phyloP scores from a whole-genome alignment of 2,113 vertebrate species.

The Miniopterus natalensis region DNA sequence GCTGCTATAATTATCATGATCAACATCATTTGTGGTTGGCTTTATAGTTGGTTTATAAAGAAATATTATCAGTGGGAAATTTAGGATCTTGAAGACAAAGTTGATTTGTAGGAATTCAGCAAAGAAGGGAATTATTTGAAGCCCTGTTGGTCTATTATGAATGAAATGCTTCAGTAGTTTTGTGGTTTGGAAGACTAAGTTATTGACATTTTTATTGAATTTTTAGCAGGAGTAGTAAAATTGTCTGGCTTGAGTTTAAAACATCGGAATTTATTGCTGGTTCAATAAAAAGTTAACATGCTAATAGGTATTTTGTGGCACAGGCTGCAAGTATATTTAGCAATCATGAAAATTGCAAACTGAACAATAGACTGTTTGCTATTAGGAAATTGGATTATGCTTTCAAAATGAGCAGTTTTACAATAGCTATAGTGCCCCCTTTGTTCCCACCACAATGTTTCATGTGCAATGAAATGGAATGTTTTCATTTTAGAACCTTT shows the following conservation, averaged over 20 bases:
- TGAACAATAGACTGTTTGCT: conserved; percentile 1
- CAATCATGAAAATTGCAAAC: neutral
- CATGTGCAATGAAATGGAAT: neutral
- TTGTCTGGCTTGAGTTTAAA: conserved; percentile 46
- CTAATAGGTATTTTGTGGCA: conserved; percentile 40
- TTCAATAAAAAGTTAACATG: conserved; percentile 58
- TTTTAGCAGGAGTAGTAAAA: conserved; percentile 55
- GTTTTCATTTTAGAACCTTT: neutral
- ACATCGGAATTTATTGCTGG: conserved; percentile 48
- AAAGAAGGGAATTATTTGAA: conserved; percentile 36
- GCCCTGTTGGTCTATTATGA: conserved; percentile 47
- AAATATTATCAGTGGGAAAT: neutral
- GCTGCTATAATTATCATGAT: neutral
- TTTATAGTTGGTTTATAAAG: neutral
- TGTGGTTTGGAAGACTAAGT: conserved; percentile 66
- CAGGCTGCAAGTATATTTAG: conserved; percentile 51
- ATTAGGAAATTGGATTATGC: neutral
- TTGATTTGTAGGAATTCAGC: conserved; percentile 20
- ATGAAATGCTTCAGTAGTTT: conserved; percentile 71
- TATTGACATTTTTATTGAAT: conserved; percentile 66
- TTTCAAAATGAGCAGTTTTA: neutral
- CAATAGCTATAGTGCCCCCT: neutral
- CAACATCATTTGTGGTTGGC: neutral
- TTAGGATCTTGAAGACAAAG: neutral
- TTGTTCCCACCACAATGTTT: neutral